Evolutionary conservation across 1,140 invertebrate genomes (phyloP).

Genomic region (Lerema accius): DNA sequence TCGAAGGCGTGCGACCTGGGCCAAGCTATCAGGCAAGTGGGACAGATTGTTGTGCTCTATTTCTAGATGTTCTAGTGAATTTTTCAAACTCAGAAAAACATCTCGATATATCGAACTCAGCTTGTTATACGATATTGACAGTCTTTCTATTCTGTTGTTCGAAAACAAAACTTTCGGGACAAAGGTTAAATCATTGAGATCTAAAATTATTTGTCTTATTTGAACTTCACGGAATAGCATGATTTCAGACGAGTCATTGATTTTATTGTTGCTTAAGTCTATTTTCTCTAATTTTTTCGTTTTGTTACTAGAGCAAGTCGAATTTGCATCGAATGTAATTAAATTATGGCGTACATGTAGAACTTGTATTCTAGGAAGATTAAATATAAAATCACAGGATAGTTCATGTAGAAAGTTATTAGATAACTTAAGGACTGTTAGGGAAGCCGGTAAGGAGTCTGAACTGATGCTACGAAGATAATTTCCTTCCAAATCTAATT

Average conservation of each 20-base stretch:
- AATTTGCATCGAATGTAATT: conserved; percentile 84
- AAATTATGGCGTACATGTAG: conserved; percentile 92
- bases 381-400: conserved; percentile 85
- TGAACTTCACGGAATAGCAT: conserved; percentile 87
- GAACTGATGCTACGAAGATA: conserved; percentile 85
- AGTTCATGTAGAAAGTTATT: conserved; percentile 89
- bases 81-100: conserved; percentile 88
- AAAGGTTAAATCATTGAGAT: conserved; percentile 88
- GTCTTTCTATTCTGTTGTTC: conserved; percentile 87
- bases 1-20: conserved; percentile 86
- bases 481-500: conserved; percentile 90
- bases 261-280: conserved; percentile 92
- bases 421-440: conserved; percentile 89
- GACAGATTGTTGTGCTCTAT: conserved; percentile 91
- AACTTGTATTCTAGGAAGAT: conserved; percentile 86
- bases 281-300: conserved; percentile 89
- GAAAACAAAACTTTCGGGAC: conserved; percentile 87
- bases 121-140: conserved; percentile 91
- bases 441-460: conserved; percentile 84
- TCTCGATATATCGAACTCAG: conserved; percentile 86
- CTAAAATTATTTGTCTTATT: conserved; percentile 91
- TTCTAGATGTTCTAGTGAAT: conserved; percentile 91
- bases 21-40: conserved; percentile 87
- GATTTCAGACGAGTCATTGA: conserved; percentile 84
- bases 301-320: conserved; percentile 84